Conservation (phyloP, 2,888 invertebrate genomes). For the Clunio marinus region DNA sequence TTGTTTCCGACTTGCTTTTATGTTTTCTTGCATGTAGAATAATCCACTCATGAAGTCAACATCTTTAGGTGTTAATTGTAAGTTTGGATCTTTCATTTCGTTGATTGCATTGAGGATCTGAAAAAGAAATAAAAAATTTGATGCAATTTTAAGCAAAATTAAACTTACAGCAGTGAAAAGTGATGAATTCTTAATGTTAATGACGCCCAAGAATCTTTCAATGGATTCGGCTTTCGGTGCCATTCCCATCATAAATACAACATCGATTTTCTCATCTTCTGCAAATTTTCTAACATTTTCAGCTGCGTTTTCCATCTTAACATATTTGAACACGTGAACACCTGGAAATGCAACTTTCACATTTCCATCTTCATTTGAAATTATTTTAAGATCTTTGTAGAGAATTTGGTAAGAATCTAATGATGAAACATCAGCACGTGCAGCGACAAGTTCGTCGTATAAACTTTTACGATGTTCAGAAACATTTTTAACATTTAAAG, state of each 20-base stretch:
- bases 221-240: slow-evolving; percentile 52
- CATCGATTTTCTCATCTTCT: slow-evolving; percentile 47
- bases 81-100: slow-evolving; percentile 48
- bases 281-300: slow-evolving; percentile 55
- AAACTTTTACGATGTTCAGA: slow-evolving; percentile 48
- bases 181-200: slow-evolving; percentile 45
- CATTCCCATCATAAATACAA: slow-evolving; percentile 62
- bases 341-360: slow-evolving; percentile 57
- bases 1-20: slow-evolving; percentile 63
- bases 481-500: slow-evolving; percentile 50
- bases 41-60: slow-evolving; percentile 51
- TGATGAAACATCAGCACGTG: slow-evolving; percentile 62
- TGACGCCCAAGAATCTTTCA: slow-evolving; percentile 60
- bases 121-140: neutral
- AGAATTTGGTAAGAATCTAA: slow-evolving; percentile 66
- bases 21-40: slow-evolving; percentile 58
- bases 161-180: slow-evolving; percentile 44
- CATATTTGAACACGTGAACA: slow-evolving; percentile 51
- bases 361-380: slow-evolving; percentile 54
- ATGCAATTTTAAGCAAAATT: slow-evolving; percentile 41
- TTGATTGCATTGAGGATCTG: slow-evolving; percentile 42
- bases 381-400: slow-evolving; percentile 69
- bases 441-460: slow-evolving; percentile 57
- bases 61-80: slow-evolving; percentile 49
- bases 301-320: slow-evolving; percentile 52